Conservation (phyloP, 1,140 invertebrate genomes). For the Holotrichia oblita region DNA sequence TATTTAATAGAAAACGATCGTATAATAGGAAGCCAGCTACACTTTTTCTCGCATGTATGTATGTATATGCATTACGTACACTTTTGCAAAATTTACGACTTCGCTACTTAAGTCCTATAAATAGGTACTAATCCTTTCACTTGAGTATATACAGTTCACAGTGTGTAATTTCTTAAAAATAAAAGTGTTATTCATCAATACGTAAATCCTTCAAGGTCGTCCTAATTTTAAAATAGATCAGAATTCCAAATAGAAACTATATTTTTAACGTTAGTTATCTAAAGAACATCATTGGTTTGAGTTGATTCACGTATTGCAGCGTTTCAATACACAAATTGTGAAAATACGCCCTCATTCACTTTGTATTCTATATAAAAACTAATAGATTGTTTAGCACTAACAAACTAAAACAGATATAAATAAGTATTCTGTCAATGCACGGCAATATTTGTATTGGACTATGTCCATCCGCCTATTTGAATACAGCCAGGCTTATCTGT, state of each 20-base stretch:
- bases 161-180: constrained; percentile 10
- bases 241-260: neutral
- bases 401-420: no score
- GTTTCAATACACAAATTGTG: no score
- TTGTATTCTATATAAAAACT: no score
- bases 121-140: neutral
- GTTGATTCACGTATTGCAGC: no score
- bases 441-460: no score
- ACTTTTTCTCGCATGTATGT: neutral
- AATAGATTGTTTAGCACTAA: no score
- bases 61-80: neutral
- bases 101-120: neutral
- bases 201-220: constrained; percentile 22
- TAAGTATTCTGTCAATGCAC: no score
- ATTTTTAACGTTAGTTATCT: neutral
- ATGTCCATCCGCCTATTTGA: no score
- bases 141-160: neutral
- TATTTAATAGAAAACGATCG: neutral
- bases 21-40: neutral
- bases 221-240: constrained; percentile 16
- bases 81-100: neutral
- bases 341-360: no score
- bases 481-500: no score
- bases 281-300: no score
- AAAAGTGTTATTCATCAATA: neutral